These are phyloP conservation scores for Turdus rufiventris DNA, from an alignment of 2,113 vertebrate genomes.

Conservation along the genomic window DNA sequence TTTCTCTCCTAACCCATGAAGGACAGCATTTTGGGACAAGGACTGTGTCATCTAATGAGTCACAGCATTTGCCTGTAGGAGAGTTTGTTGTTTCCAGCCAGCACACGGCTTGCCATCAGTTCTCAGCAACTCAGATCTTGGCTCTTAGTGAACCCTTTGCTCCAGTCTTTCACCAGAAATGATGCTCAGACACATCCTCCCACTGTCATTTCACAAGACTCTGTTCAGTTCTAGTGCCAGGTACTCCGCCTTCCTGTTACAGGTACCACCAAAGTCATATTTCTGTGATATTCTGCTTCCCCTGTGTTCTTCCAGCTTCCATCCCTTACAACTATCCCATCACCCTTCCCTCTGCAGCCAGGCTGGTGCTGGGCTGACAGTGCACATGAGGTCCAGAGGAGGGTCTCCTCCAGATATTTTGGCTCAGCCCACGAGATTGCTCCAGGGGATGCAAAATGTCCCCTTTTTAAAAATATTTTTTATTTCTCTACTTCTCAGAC, in stretches of 20 bases:
- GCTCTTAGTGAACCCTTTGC: neutral
- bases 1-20: neutral
- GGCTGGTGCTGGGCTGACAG: neutral
- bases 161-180: neutral
- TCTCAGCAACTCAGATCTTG: neutral
- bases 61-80: neutral
- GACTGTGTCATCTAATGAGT: neutral
- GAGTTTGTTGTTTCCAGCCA: neutral
- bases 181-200: neutral
- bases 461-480: no score
- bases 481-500: neutral
- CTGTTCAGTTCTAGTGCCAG: neutral
- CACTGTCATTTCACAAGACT: neutral
- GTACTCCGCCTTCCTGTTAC: neutral
- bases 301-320: rapidly evolving
- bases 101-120: neutral
- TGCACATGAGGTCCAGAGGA: neutral
- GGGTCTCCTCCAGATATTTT: neutral
- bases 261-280: neutral
- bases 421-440: neutral
- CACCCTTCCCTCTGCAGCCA: neutral
- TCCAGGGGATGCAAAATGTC: neutral
- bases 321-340: neutral
- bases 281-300: neutral
- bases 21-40: neutral